Base-by-base conservation (phyloP, 23 tunicate genomes). In the Phallusia fumigata region DNA sequence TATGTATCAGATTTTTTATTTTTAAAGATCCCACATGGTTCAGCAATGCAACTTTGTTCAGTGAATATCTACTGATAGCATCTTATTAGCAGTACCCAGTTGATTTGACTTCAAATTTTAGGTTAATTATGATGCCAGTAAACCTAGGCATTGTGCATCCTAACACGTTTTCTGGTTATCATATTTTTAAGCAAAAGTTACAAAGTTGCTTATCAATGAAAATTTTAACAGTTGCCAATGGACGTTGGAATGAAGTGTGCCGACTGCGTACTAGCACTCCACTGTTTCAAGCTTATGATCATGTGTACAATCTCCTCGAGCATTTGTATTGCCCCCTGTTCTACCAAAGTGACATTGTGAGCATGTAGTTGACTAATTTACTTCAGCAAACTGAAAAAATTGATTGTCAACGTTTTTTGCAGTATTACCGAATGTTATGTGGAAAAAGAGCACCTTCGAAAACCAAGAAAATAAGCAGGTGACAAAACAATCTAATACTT, bases 351-450 rank as follows among this genome's bases (percentile, higher is more conserved):
- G 98, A 94, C 76, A 80, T 53, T 32, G 98, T 94, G 82, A 77
- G 98, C 74, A 58, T 58, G 3, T 58, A 3, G 47, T 40, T 5
- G 10, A 40, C 47, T 40, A 40, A n/a, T 40, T 65, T 5, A 65
- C 32, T 26, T 6, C 13, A 40, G 10, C 47, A 40, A 40, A 3
- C 47, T 40, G 8, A 40, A 40, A 40, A 40, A 40, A 40, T 40
- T 3, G 47, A 40, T 40, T 40, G 5, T 3, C 47, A 40, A n/a
- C 34, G 34, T 79, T 33, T 65, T 50, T 73, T 84, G n/a, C 87
- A 94, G 98, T 94, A 88, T 65, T 94, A 94, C 76, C 64, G 86
- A 47, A 94, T 94, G 98, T 53, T 94, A 22, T 89, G 94, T 84
- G 98, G 98, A 33, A 82, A 89, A 19, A 74, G 98, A 40, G 75